These are phyloP conservation scores for Telenomus remus DNA, from an alignment of 1,140 invertebrate genomes.

Conservation along the genomic window DNA sequence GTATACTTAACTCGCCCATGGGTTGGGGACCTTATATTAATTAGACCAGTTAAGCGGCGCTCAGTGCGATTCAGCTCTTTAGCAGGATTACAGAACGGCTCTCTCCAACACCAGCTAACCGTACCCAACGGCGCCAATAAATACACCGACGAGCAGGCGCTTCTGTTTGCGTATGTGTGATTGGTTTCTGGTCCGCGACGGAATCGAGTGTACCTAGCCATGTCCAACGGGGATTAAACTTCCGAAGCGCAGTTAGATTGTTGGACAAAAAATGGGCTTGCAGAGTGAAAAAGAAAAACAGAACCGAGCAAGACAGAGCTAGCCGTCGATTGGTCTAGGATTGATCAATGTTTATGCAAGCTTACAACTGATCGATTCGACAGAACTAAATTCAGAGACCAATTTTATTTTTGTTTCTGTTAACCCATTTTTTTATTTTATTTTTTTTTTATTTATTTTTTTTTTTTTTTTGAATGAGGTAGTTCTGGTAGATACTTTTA, in stretches of 20 bases:
- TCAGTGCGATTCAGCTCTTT: conserved; percentile 62
- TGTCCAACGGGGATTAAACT: conserved; percentile 46
- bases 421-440: too few species aligned
- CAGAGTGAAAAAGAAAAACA: conserved; percentile 10
- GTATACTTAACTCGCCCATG: conserved; percentile 25
- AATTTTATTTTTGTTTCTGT: too few species aligned
- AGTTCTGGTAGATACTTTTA: too few species aligned
- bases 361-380: too few species aligned
- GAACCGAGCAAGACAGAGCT: not conserved
- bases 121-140: conserved; percentile 49
- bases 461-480: too few species aligned
- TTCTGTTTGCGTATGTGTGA: conserved; percentile 49
- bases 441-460: too few species aligned
- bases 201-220: conserved; percentile 31
- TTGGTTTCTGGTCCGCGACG: conserved; percentile 49
- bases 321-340: not conserved
- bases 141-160: conserved; percentile 27
- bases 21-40: conserved; percentile 62
- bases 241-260: conserved; percentile 41
- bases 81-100: conserved; percentile 63
- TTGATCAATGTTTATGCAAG: not conserved
- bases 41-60: conserved; percentile 63
- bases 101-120: conserved; percentile 56
- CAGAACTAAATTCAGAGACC: too few species aligned
- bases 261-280: conserved; percentile 10